Percentiles rank a stretch among this genome's conserved stretches.
Evolutionary conservation across 2,888 invertebrate genomes (phyloP).

Genomic region (Cylloceria caligata): DNA sequence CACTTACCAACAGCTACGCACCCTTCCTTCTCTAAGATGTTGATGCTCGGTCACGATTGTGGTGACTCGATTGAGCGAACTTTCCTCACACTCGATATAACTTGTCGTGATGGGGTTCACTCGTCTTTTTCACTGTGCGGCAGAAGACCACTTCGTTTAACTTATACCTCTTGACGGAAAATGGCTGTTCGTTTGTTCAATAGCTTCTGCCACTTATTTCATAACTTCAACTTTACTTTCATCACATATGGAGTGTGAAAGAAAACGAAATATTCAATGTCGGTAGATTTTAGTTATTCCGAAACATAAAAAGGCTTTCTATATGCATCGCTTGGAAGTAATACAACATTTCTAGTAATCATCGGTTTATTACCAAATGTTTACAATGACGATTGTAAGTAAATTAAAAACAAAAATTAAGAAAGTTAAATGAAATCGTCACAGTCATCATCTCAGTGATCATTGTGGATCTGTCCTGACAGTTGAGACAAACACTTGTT

Average conservation of each 20-base stretch:
- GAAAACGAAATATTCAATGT: no score
- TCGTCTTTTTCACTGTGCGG: conserved; percentile 28
- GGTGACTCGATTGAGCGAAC: conserved; percentile 57
- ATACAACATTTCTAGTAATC: no score
- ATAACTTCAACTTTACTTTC: conserved; percentile 1
- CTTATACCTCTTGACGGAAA: conserved; percentile 22
- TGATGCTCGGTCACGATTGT: conserved; percentile 58
- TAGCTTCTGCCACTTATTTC: not conserved
- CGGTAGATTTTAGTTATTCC: no score
- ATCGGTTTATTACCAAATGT: no score
- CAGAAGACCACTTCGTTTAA: conserved; percentile 44
- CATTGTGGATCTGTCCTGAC: no score
- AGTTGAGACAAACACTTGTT: no score
- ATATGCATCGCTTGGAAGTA: no score
- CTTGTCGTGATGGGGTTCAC: conserved; percentile 44
- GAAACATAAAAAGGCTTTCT: no score
- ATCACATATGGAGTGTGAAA: not conserved
- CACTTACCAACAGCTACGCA: conserved; percentile 10
- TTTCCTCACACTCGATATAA: conserved; percentile 56
- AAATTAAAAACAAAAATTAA: no score
- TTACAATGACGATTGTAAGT: no score
- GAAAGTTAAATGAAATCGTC: no score
- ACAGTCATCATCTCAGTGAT: no score
- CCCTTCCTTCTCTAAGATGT: conserved; percentile 19
- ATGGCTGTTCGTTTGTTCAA: conserved; percentile 35